Evolutionary conservation across 1,140 invertebrate genomes (phyloP).

Genomic region (Colletes gigas): DNA sequence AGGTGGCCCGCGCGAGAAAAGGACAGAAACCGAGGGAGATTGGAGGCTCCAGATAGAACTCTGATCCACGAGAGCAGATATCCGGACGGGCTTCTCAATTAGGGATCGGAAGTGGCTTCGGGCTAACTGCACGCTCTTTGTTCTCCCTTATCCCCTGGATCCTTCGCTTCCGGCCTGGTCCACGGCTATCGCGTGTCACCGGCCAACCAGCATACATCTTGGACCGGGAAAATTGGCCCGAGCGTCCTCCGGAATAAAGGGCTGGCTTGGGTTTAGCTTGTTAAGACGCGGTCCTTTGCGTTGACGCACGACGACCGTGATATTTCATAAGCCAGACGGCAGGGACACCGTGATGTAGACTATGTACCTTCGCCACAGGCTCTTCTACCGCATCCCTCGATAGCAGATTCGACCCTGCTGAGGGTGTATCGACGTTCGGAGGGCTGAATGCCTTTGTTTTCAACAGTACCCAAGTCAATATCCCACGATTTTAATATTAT

Average conservation of each 20-base stretch:
- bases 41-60: slow-evolving; percentile 24
- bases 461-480: no score
- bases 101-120: slow-evolving; percentile 61
- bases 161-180: slow-evolving; percentile 39
- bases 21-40: slow-evolving; percentile 10
- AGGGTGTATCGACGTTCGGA: no score
- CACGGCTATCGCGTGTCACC: slow-evolving; percentile 55
- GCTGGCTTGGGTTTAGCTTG: slow-evolving; percentile 57
- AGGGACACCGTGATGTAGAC: neutral
- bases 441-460: no score
- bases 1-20: slow-evolving; percentile 11
- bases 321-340: slow-evolving; percentile 65
- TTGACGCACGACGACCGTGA: slow-evolving; percentile 53
- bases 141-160: slow-evolving; percentile 37
- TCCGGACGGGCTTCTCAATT: slow-evolving; percentile 61
- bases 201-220: slow-evolving; percentile 43
- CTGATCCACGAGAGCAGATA: slow-evolving; percentile 55
- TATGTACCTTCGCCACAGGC: neutral
- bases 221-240: slow-evolving; percentile 39
- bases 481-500: no score
- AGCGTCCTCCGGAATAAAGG: slow-evolving; percentile 51
- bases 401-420: no score
- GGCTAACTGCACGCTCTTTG: slow-evolving; percentile 58
- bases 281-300: slow-evolving; percentile 55
- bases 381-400: slow-evolving; percentile 1